phyloP scores from a whole-genome alignment of 2,888 invertebrate species.

The Caenorhabditis sp. region DNA sequence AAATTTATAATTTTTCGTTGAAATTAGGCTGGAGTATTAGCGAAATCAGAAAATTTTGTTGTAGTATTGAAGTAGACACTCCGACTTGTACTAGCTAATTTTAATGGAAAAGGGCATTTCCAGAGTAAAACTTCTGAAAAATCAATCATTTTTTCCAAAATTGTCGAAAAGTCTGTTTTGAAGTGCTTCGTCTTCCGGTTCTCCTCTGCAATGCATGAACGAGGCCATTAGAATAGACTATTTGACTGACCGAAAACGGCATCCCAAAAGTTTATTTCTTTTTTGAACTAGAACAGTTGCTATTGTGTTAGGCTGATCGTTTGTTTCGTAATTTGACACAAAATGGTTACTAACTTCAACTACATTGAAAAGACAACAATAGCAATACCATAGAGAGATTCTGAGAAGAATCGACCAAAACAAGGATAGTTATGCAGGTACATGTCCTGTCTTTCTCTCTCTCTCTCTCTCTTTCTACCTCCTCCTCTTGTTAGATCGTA shows the following conservation, averaged over 20 bases:
- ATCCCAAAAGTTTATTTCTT: no score
- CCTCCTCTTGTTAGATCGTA: constrained; percentile 51
- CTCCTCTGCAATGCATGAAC: constrained; percentile 33
- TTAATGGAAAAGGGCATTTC: no score
- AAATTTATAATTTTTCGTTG: neutral
- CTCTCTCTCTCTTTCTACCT: neutral
- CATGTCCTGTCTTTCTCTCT: constrained; percentile 1
- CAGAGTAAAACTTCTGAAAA: no score
- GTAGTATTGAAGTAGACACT: neutral
- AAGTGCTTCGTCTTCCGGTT: neutral
- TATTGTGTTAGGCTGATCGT: no score
- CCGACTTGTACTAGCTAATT: no score
- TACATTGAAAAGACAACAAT: neutral
- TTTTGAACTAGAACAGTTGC: no score
- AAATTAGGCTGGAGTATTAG: no score
- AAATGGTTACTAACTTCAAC: neutral
- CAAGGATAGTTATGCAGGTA: constrained; percentile 12
- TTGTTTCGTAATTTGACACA: no score
- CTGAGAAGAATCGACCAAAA: neutral
- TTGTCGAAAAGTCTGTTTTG: no score
- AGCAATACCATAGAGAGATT: no score
- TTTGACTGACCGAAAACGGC: no score
- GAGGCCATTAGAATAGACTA: neutral
- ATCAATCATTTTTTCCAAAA: no score
- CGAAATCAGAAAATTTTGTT: neutral